Conservation (phyloP, 2,797 vertebrate genomes). For the Champsocephalus gunnari region DNA sequence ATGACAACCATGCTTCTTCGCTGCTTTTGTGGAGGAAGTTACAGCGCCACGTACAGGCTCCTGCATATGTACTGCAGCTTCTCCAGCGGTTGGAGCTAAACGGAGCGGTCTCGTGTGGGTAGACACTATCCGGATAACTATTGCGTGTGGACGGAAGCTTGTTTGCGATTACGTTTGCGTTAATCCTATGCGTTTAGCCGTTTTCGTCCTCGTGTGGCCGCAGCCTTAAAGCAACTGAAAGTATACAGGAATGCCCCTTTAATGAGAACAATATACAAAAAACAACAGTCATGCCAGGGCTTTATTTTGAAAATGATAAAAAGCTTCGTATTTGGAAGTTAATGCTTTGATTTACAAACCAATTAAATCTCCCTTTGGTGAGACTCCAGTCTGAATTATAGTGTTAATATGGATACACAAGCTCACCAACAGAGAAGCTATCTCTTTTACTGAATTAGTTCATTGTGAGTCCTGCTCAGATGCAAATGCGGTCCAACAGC, state of each 20-base stretch:
- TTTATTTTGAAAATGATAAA: conserved; percentile 26
- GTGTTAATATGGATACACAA: conserved; percentile 14
- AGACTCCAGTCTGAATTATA: background rate
- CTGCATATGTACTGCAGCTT: too few relatives aligned
- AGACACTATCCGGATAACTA: too few relatives aligned
- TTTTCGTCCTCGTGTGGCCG: too few relatives aligned
- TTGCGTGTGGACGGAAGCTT: too few relatives aligned
- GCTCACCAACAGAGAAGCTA: conserved; percentile 7
- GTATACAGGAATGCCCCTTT: background rate
- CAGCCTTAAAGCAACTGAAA: conserved; percentile 4
- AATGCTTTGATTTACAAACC: conserved; percentile 3
- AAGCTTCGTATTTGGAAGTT: background rate
- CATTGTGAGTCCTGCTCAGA: conserved; percentile 47
- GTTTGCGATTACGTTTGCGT: too few relatives aligned
- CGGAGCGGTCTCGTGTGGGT: too few relatives aligned
- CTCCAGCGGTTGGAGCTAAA: too few relatives aligned
- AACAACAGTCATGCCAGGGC: background rate
- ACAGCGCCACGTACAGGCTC: too few relatives aligned
- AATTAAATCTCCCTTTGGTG: conserved; percentile 17
- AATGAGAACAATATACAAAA: conserved; percentile 23
- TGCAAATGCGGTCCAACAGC: conserved; percentile 57
- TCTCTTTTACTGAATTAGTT: conserved; percentile 39
- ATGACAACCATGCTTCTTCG: too few relatives aligned
- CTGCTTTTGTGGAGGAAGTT: too few relatives aligned
- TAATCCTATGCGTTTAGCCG: too few relatives aligned